These are phyloP conservation scores for Tyto alba DNA, from an alignment of 2,113 vertebrate species.

Conservation along the genomic window DNA sequence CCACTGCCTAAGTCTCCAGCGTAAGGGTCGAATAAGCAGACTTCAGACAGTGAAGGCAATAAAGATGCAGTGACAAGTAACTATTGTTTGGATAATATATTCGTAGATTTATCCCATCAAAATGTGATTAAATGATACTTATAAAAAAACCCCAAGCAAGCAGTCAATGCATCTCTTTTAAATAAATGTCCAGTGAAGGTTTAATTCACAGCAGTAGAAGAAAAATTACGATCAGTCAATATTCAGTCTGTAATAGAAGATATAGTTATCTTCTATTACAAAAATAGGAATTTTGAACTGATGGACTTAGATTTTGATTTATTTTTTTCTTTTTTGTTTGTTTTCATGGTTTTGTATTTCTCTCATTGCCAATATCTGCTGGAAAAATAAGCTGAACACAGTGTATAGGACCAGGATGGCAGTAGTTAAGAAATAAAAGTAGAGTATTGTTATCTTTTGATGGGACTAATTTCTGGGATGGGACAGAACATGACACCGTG, in stretches of 20 bases:
- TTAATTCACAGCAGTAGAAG: background rate
- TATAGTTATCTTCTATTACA: background rate
- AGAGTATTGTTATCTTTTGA: background rate
- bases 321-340: background rate
- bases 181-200: background rate
- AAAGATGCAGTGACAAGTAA: background rate
- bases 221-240: background rate
- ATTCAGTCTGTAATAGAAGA: background rate
- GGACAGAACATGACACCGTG: accelerated
- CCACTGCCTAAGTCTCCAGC: conserved; percentile 40
- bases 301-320: background rate
- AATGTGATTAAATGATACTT: background rate
- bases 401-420: background rate
- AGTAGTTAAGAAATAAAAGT: background rate
- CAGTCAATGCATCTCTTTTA: background rate
- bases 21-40: conserved; percentile 29
- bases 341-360: background rate
- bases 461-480: background rate
- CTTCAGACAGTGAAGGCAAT: conserved; percentile 45
- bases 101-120: background rate
- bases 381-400: background rate
- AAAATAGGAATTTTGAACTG: background rate
- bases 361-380: background rate
- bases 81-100: background rate
- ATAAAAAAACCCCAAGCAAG: background rate